Evolutionary conservation across 2,797 vertebrate genomes (phyloP).

Genomic region (Potorous gilbertii): DNA sequence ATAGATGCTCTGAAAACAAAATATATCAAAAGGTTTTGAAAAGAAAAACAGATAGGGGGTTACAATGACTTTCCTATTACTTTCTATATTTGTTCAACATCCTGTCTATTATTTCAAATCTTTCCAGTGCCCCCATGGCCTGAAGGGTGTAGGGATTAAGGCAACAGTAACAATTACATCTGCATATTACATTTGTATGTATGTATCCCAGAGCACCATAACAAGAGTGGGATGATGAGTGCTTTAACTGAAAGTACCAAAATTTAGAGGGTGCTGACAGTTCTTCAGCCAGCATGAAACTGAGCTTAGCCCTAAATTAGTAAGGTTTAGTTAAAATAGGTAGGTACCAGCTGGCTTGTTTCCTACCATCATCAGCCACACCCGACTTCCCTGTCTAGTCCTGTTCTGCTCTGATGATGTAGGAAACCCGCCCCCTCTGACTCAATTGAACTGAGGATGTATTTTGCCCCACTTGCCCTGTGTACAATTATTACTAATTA

Average conservation of each 20-base stretch:
- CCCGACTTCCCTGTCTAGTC: not conserved
- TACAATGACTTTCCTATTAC: slow-evolving; percentile 72
- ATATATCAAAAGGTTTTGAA: not conserved
- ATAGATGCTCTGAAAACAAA: not conserved
- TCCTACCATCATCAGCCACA: not conserved
- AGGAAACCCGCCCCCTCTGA: not conserved
- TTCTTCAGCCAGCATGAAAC: not conserved
- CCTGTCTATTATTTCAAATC: slow-evolving; percentile 75
- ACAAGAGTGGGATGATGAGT: not conserved
- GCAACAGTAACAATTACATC: slow-evolving; percentile 37
- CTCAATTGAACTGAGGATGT: not conserved
- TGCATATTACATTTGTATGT: not conserved
- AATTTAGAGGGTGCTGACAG: not conserved
- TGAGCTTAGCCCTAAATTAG: not conserved
- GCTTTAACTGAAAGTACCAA: not conserved
- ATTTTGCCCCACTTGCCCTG: not conserved
- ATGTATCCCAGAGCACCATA: slow-evolving; percentile 43
- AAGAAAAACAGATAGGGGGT: slow-evolving; percentile 35
- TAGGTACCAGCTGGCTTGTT: not conserved
- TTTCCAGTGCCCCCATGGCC: slow-evolving; percentile 51
- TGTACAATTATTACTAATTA: not conserved
- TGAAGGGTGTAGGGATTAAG: slow-evolving; percentile 41
- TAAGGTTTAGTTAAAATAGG: not conserved
- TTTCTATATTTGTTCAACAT: slow-evolving; percentile 73
- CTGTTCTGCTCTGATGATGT: not conserved